Percentiles rank a stretch among this genome's conserved stretches.
Conservation (phyloP, 2,888 invertebrate species). For the Orgyia antiqua region DNA sequence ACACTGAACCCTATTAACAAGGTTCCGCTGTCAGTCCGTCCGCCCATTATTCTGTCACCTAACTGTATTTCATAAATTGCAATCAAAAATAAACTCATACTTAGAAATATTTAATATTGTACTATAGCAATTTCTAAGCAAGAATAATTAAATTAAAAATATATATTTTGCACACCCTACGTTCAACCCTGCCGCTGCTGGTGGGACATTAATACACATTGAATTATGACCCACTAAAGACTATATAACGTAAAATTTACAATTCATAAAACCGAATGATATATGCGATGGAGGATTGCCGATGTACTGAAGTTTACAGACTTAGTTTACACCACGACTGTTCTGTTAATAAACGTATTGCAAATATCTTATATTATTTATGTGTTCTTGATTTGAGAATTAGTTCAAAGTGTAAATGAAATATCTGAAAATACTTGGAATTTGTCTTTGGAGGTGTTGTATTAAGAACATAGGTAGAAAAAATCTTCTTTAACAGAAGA, state of each 20-base stretch:
- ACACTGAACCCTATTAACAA: no score
- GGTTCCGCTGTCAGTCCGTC: no score
- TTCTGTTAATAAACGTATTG: slow-evolving; percentile 19
- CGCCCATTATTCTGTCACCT: no score
- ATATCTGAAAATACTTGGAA: slow-evolving; percentile 9
- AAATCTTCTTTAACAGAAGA: no score
- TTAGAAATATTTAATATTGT: no score
- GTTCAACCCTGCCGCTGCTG: slow-evolving; percentile 49
- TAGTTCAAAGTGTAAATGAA: neutral
- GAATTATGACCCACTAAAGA: slow-evolving; percentile 73
- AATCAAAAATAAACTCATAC: no score
- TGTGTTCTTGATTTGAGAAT: slow-evolving; percentile 5
- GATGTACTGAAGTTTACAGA: slow-evolving; percentile 31
- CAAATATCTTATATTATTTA: slow-evolving; percentile 8
- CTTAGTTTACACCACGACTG: slow-evolving; percentile 22
- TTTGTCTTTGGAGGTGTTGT: no score
- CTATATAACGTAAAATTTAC: slow-evolving; percentile 74
- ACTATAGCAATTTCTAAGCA: slow-evolving; percentile 9
- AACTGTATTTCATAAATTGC: no score
- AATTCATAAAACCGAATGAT: slow-evolving; percentile 75
- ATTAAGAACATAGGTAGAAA: no score
- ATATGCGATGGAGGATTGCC: slow-evolving; percentile 51
- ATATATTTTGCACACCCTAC: slow-evolving; percentile 14
- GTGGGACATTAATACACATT: slow-evolving; percentile 60
- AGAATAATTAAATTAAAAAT: slow-evolving; percentile 10